Evolutionary conservation across 2,888 invertebrate species (phyloP).

Genomic region (Xylota segnis): DNA sequence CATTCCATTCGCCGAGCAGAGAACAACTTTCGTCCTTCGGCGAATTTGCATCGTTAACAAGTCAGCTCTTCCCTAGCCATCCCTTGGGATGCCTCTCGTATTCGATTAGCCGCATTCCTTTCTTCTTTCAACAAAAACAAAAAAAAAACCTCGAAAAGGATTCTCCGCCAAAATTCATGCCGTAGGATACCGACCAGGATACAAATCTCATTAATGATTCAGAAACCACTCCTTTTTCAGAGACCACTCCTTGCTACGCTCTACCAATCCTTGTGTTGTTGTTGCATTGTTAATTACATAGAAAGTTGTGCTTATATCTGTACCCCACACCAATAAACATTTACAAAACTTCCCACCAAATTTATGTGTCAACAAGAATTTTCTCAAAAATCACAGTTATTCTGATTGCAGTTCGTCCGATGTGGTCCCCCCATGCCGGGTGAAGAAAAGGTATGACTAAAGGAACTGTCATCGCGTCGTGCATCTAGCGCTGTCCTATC

Average conservation of each 20-base stretch:
- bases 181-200: not conserved
- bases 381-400: constrained; percentile 83
- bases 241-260: not conserved
- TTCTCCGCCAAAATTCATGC: constrained; percentile 6
- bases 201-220: constrained; percentile 38
- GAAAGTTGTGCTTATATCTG: constrained; percentile 8
- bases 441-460: constrained; percentile 94
- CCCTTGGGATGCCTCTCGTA: constrained; percentile 4
- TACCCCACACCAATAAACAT: not conserved
- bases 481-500: constrained; percentile 81
- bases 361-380: constrained; percentile 46
- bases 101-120: constrained; percentile 9
- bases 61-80: constrained; percentile 13
- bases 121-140: not conserved
- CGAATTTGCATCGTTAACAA: constrained; percentile 32
- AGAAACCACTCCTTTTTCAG: not conserved
- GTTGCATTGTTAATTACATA: constrained; percentile 4
- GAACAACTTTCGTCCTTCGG: constrained; percentile 42
- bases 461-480: constrained; percentile 84
- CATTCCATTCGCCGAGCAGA: not conserved
- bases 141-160: not conserved
- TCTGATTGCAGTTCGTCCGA: constrained; percentile 90
- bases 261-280: not conserved
- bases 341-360: not conserved
- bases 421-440: constrained; percentile 89